These are phyloP conservation scores for Tautogolabrus adspersus DNA, from an alignment of 2,113 vertebrate species.

Conservation along the genomic window DNA sequence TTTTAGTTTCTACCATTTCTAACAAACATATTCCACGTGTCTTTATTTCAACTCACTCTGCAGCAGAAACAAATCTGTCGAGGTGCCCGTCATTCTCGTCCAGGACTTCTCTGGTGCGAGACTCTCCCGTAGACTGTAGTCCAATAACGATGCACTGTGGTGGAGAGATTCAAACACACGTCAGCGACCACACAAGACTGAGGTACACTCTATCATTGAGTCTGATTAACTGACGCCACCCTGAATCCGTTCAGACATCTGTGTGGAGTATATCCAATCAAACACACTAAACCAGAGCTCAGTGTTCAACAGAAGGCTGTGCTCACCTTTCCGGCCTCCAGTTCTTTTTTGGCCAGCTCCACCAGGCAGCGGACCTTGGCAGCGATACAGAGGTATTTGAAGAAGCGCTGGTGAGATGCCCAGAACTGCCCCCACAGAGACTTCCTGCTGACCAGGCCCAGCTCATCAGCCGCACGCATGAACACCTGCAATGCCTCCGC, in stretches of 20 bases:
- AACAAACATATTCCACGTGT: background rate
- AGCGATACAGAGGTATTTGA: constrained; percentile 98
- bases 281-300: background rate
- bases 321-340: constrained; percentile 91
- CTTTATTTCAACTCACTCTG: constrained; percentile 86
- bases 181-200: background rate
- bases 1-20: background rate
- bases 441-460: constrained; percentile 93
- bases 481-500: constrained; percentile 92
- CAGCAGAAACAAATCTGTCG: constrained; percentile 95
- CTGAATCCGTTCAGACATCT: no score
- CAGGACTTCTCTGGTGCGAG: constrained; percentile 94
- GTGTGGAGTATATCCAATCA: no score
- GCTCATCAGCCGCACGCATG: constrained; percentile 91
- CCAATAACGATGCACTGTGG: constrained; percentile 94
- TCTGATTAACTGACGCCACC: no score
- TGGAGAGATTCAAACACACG: background rate
- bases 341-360: constrained; percentile 91
- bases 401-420: constrained; percentile 98
- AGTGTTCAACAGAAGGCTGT: constrained; percentile 11
- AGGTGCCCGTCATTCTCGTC: constrained; percentile 95
- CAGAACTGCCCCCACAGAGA: constrained; percentile 99
- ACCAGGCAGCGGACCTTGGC: constrained; percentile 95
- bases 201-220: background rate
- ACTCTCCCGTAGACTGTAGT: constrained; percentile 97